phyloP scores from a whole-genome alignment of 1,140 invertebrate genomes.

The Pseudobourletiella spinata region DNA sequence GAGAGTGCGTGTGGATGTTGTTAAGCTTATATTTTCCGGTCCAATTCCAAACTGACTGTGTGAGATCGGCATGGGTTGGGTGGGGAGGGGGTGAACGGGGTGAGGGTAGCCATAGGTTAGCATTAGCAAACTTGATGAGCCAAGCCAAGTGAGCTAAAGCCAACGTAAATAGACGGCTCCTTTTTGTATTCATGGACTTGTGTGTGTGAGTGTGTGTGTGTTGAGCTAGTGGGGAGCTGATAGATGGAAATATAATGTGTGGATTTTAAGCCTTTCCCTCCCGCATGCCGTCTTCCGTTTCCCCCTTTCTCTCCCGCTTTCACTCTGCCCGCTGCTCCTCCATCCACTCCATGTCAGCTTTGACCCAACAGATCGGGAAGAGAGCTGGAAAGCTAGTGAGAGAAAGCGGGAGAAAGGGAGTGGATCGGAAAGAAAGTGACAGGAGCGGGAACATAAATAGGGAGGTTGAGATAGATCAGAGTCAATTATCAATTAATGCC shows the following conservation, averaged over 20 bases:
- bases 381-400: too few relatives aligned
- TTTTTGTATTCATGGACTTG: too few relatives aligned
- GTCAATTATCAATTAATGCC: slow-evolving; percentile 31
- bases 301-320: too few relatives aligned
- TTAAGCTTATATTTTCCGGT: too few relatives aligned
- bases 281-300: too few relatives aligned
- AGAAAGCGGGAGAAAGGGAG: background rate
- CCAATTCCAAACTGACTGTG: background rate
- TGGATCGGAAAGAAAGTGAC: background rate
- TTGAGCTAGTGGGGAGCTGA: background rate
- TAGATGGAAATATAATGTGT: background rate
- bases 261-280: too few relatives aligned
- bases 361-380: background rate
- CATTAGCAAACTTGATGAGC: too few relatives aligned
- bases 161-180: background rate
- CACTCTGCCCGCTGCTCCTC: too few relatives aligned
- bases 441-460: slow-evolving; percentile 1
- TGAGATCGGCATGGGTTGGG: background rate
- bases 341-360: background rate
- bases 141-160: background rate
- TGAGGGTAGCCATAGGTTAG: background rate
- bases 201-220: too few relatives aligned
- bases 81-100: background rate
- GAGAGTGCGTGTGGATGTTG: too few relatives aligned
- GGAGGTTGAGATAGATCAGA: slow-evolving; percentile 17